Evolutionary conservation across 2,113 vertebrate species (phyloP).

Genomic region (Naja naja): DNA sequence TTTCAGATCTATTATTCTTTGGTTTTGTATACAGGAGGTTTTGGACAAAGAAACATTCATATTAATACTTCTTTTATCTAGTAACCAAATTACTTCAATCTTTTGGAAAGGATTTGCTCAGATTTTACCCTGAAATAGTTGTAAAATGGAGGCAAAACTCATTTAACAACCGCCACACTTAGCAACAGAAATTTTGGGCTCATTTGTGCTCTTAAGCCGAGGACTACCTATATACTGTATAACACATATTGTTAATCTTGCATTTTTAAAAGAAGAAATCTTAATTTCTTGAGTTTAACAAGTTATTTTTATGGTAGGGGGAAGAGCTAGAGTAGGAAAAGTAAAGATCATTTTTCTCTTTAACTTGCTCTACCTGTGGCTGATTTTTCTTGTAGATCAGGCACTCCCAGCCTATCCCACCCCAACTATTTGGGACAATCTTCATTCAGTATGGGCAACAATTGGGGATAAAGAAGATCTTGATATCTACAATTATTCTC

Average conservation of each 20-base stretch:
- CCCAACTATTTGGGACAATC: neutral
- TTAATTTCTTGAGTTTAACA: neutral
- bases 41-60: slow-evolving; percentile 58
- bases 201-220: too few relatives aligned
- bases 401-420: neutral
- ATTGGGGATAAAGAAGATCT: neutral
- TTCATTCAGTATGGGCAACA: neutral
- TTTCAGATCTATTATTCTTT: slow-evolving; percentile 58
- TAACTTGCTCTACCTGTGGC: neutral
- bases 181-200: too few relatives aligned
- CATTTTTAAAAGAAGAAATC: neutral
- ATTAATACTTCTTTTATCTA: slow-evolving; percentile 68
- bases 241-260: neutral
- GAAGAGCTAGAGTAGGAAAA: neutral
- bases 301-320: neutral
- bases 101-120: slow-evolving; percentile 43
- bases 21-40: slow-evolving; percentile 64
- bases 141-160: too few relatives aligned
- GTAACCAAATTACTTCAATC: slow-evolving; percentile 51
- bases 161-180: too few relatives aligned
- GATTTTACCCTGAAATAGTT: slow-evolving; percentile 25
- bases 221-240: too few relatives aligned
- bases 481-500: neutral
- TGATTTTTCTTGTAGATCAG: neutral
- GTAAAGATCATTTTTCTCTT: neutral